These are phyloP conservation scores for Ennomos fuscantarius DNA, from an alignment of 2,888 invertebrate species.

Conservation along the genomic window DNA sequence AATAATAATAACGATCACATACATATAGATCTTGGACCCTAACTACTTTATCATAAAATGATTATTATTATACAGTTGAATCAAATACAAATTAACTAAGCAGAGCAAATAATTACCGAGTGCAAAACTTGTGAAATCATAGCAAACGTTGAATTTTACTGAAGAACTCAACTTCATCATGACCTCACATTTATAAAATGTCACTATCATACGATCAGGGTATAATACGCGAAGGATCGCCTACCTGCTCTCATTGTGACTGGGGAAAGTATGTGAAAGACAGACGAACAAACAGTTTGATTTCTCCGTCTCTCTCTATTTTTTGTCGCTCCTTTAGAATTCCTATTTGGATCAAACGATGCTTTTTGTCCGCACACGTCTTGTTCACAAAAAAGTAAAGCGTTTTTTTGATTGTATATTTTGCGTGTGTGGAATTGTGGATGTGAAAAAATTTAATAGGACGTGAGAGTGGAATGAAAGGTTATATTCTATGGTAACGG, in stretches of 20 bases:
- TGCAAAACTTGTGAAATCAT: no score
- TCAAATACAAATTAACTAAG: no score
- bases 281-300: constrained; percentile 66
- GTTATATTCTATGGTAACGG: constrained; percentile 24
- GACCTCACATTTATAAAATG: constrained; percentile 73
- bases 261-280: constrained; percentile 81
- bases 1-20: no score
- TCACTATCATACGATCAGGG: constrained; percentile 72
- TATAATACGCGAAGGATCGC: constrained; percentile 49
- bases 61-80: no score
- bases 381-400: constrained; percentile 58
- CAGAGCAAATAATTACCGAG: no score
- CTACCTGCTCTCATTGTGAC: constrained; percentile 76
- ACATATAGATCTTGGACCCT: no score
- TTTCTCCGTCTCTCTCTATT: constrained; percentile 66
- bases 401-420: constrained; percentile 68
- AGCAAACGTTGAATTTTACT: constrained; percentile 5
- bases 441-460: constrained; percentile 53
- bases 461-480: constrained; percentile 53
- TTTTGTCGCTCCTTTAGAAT: constrained; percentile 68
- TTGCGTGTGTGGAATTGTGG: constrained; percentile 58
- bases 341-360: constrained; percentile 70
- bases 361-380: constrained; percentile 71
- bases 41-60: no score
- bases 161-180: constrained; percentile 42